A percentile compares a stretch with the other conserved stretches of the same genome.
Evolutionary conservation across 2,888 invertebrate species (phyloP).

Genomic region (Melanargia galathea): DNA sequence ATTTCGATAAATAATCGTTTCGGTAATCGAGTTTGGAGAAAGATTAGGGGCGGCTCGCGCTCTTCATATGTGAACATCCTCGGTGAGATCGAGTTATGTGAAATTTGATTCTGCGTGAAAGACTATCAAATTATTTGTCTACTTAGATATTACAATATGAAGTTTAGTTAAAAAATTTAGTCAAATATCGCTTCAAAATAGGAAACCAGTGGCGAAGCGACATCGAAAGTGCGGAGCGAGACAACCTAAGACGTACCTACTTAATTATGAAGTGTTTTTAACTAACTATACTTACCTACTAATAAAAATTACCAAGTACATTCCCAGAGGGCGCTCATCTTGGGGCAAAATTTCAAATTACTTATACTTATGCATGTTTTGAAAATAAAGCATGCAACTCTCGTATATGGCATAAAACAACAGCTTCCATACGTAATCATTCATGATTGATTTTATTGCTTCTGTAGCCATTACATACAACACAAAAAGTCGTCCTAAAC

Average conservation of each 20-base stretch:
- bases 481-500: conserved; percentile 19
- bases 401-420: conserved; percentile 21
- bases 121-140: not conserved
- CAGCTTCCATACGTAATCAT: conserved; percentile 12
- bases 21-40: conserved; percentile 78
- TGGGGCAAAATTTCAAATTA: conserved; percentile 54
- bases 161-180: not conserved
- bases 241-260: too few species aligned
- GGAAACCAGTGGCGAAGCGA: conserved; percentile 8
- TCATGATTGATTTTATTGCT: conserved; percentile 29
- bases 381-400: conserved; percentile 42
- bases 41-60: conserved; percentile 75
- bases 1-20: conserved; percentile 79
- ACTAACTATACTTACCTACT: not conserved
- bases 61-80: conserved; percentile 74
- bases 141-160: not conserved
- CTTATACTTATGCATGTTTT: conserved; percentile 56
- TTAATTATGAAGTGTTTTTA: not conserved
- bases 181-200: not conserved
- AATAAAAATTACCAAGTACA: not conserved
- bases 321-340: conserved; percentile 72
- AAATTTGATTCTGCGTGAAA: conserved; percentile 32
- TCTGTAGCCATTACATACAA: conserved; percentile 21
- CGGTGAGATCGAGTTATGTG: conserved; percentile 48
- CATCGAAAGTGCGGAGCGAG: conserved; percentile 9